Evolutionary conservation across 2,888 invertebrate genomes (phyloP).

Genomic region (Diadegma fenestrale): DNA sequence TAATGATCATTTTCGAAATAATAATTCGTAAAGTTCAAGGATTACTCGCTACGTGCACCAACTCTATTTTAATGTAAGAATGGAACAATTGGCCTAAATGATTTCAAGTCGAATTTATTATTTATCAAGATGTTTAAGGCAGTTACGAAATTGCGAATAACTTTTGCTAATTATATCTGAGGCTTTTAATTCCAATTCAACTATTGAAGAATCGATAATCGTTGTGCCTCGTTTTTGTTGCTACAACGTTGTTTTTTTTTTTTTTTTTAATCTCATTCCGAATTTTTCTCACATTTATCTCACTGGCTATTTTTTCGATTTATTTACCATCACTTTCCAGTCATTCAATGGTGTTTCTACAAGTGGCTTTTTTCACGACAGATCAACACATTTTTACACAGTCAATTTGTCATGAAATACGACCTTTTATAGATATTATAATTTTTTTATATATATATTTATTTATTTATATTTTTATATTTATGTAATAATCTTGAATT

Average conservation of each 20-base stretch:
- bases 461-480: neutral
- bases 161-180: neutral
- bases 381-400: slow-evolving; percentile 23
- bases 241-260: no score
- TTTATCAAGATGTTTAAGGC: neutral
- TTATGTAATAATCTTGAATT: slow-evolving; percentile 42
- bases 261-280: neutral
- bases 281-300: slow-evolving; percentile 25
- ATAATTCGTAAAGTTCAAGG: neutral
- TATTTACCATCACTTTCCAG: slow-evolving; percentile 17
- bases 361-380: neutral
- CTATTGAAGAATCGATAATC: neutral
- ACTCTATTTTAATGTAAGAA: neutral
- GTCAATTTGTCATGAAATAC: slow-evolving; percentile 28
- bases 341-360: slow-evolving; percentile 36
- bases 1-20: neutral
- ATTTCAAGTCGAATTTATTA: slow-evolving; percentile 2
- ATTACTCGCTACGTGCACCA: slow-evolving; percentile 4
- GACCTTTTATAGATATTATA: slow-evolving; percentile 3
- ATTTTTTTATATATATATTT: slow-evolving; percentile 37
- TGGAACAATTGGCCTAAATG: neutral
- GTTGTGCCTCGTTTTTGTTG: neutral
- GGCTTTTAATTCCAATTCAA: neutral
- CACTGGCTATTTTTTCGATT: slow-evolving; percentile 22
- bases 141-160: slow-evolving; percentile 2